phyloP scores from a whole-genome alignment of 2,113 vertebrate genomes.

The Entelurus aequoreus region DNA sequence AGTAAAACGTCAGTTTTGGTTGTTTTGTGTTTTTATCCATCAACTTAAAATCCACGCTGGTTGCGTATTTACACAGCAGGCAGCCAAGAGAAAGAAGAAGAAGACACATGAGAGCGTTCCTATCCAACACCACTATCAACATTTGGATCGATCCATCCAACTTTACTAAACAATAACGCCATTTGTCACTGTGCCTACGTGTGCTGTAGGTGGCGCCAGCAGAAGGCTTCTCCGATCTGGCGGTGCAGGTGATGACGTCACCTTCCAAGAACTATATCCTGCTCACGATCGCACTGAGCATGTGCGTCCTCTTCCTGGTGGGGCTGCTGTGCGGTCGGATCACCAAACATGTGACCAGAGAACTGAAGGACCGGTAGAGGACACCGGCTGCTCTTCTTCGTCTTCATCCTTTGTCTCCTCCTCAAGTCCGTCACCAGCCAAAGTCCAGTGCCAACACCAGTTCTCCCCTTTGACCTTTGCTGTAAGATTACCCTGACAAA shows the following conservation, averaged over 20 bases:
- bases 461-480: not conserved
- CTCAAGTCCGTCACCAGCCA: slow-evolving; percentile 32
- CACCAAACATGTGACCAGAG: slow-evolving; percentile 90
- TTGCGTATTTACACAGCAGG: too few species aligned
- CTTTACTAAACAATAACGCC: not conserved
- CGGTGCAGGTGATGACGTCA: slow-evolving; percentile 91
- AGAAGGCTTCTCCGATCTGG: slow-evolving; percentile 93
- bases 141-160: too few species aligned
- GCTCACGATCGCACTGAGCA: slow-evolving; percentile 79
- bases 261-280: slow-evolving; percentile 97
- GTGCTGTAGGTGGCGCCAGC: slow-evolving; percentile 87
- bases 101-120: too few species aligned
- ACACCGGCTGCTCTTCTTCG: slow-evolving; percentile 26
- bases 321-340: slow-evolving; percentile 95
- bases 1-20: too few species aligned
- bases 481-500: not conserved
- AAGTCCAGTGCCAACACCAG: slow-evolving; percentile 45
- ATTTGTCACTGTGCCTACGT: not conserved
- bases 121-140: too few species aligned
- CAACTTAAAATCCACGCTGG: too few species aligned
- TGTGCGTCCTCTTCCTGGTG: slow-evolving; percentile 90
- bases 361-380: slow-evolving; percentile 98
- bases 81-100: too few species aligned
- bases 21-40: too few species aligned
- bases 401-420: not conserved